Conservation (phyloP, 1,140 invertebrate species). For the Drosophila pruinosa region DNA sequence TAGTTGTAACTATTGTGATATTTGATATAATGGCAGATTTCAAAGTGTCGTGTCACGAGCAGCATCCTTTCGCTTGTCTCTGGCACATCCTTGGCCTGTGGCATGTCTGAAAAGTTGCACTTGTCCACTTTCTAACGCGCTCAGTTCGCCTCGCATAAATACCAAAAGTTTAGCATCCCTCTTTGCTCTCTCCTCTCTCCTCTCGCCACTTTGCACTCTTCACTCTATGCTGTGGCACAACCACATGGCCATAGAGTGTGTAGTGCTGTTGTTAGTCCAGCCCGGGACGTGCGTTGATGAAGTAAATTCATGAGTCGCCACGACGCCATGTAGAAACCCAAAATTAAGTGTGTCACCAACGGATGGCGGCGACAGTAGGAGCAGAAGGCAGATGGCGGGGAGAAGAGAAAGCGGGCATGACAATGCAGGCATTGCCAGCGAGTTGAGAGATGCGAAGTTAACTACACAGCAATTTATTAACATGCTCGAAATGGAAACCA, state of each 20-base stretch:
- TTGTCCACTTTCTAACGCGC: conserved; percentile 12
- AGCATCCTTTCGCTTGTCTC: neutral
- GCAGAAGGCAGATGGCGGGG: no score
- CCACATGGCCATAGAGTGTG: neutral
- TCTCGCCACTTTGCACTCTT: no score
- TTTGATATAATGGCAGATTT: neutral
- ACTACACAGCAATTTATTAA: conserved; percentile 50
- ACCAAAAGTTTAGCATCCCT: conserved; percentile 28
- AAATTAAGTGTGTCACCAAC: conserved; percentile 45
- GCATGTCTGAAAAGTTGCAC: conserved; percentile 6
- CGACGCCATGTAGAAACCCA: conserved; percentile 34
- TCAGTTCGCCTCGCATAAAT: conserved; percentile 17
- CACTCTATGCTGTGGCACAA: no score
- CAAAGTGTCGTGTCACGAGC: neutral
- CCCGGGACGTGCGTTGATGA: conserved; percentile 31
- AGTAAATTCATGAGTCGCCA: conserved; percentile 49
- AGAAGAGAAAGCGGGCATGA: neutral
- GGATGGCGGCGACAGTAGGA: neutral
- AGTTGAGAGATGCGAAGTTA: conserved; percentile 36
- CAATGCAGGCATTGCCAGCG: conserved; percentile 13
- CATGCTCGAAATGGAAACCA: conserved; percentile 40
- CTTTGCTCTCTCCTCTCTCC: no score
- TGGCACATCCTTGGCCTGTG: neutral
- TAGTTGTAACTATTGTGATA: neutral
- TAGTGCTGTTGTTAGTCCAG: conserved; percentile 3